phyloP scores from a whole-genome alignment of 2,888 invertebrate species.

The Nephrotoma flavescens region DNA sequence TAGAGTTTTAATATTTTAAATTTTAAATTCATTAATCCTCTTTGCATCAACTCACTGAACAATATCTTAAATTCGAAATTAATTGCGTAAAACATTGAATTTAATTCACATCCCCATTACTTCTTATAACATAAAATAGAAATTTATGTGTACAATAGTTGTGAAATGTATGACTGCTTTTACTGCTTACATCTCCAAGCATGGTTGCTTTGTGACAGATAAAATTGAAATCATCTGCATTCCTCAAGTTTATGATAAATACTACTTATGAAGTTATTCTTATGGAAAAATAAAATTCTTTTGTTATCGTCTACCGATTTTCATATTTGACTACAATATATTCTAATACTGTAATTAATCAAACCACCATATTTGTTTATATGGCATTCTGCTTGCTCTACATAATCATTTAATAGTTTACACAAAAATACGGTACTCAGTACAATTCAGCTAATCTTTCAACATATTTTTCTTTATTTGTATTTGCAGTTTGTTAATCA shows the following conservation, averaged over 20 bases:
- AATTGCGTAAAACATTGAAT: too few species aligned
- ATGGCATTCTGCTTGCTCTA: not conserved
- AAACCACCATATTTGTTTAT: not conserved
- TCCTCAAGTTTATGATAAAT: not conserved
- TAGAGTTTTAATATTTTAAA: too few species aligned
- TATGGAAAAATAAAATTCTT: not conserved
- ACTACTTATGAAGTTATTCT: not conserved
- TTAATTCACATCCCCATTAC: too few species aligned
- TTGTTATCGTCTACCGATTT: not conserved
- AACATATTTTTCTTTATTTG: not conserved
- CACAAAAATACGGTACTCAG: not conserved
- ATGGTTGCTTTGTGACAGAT: too few species aligned
- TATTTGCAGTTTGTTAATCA: not conserved
- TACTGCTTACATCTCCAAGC: too few species aligned
- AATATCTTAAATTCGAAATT: too few species aligned
- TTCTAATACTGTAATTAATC: not conserved
- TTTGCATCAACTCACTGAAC: too few species aligned
- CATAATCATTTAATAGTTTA: not conserved
- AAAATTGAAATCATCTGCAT: not conserved
- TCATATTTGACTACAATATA: not conserved
- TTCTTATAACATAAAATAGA: too few species aligned
- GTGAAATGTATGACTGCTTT: too few species aligned
- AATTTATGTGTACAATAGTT: too few species aligned
- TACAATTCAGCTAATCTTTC: not conserved
- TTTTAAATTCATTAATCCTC: too few species aligned